These are phyloP conservation scores for Onychomys leucogaster DNA, from an alignment of 2,797 vertebrate species.

Conservation along the genomic window DNA sequence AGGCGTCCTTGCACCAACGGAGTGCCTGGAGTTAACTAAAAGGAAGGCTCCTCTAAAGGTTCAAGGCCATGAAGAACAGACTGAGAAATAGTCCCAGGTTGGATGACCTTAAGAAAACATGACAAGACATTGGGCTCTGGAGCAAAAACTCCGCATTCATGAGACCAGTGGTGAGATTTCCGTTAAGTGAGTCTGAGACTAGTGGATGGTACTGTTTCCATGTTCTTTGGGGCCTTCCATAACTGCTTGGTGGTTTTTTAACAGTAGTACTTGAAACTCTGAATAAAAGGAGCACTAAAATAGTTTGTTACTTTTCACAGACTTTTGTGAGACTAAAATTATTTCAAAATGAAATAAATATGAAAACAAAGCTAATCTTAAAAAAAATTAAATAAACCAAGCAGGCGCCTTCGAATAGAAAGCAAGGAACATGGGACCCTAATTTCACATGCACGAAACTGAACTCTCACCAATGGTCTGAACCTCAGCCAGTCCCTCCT, in stretches of 20 bases:
- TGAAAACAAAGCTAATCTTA: background rate
- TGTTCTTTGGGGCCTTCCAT: background rate
- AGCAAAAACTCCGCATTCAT: background rate
- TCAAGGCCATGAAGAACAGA: background rate
- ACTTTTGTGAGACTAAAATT: background rate
- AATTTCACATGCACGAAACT: background rate
- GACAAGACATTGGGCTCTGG: background rate
- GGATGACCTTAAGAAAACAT: background rate
- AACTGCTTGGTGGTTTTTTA: background rate
- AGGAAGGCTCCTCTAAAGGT: background rate
- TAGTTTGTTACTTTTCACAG: background rate
- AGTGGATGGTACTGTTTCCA: background rate
- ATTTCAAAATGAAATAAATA: slow-evolving; percentile 39
- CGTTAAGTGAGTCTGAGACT: background rate
- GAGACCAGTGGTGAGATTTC: background rate
- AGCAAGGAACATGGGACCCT: background rate
- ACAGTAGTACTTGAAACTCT: background rate
- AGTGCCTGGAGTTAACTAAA: background rate
- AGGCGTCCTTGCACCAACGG: background rate
- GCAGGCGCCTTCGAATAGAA: background rate
- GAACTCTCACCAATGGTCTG: background rate
- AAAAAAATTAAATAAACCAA: background rate
- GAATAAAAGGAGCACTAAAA: background rate
- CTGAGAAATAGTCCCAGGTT: background rate
- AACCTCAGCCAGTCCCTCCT: background rate